Evolutionary conservation across 1,140 invertebrate genomes (phyloP).

Genomic region (Babylonia areolata): DNA sequence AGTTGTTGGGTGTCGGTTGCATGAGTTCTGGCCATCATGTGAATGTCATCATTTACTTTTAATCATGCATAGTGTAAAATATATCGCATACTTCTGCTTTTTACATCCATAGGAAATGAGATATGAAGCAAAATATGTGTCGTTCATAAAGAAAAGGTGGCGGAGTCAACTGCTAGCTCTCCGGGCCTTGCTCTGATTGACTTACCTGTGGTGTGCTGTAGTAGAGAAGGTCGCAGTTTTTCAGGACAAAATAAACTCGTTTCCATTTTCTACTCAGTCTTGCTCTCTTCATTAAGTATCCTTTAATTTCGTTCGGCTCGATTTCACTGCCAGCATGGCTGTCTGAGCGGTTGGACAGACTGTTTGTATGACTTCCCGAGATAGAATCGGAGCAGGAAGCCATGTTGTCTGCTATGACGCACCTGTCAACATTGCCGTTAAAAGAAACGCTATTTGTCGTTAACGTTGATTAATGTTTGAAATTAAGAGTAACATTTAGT

Average conservation of each 20-base stretch:
- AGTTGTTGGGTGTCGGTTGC: too few relatives aligned
- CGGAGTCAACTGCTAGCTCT: too few relatives aligned
- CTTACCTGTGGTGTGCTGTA: constrained; percentile 68
- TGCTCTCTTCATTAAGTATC: constrained; percentile 70
- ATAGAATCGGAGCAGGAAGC: constrained; percentile 63
- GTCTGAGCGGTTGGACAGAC: constrained; percentile 63
- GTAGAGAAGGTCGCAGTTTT: constrained; percentile 71
- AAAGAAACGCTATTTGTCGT: constrained; percentile 49
- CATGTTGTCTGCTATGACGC: constrained; percentile 53
- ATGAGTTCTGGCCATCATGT: too few relatives aligned
- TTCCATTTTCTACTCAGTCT: constrained; percentile 62
- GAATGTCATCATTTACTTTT: too few relatives aligned
- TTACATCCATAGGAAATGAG: too few relatives aligned
- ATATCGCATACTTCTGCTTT: too few relatives aligned
- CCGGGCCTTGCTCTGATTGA: too few relatives aligned
- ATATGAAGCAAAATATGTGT: too few relatives aligned
- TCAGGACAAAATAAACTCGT: constrained; percentile 68
- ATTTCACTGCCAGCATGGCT: constrained; percentile 62
- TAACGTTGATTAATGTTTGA: constrained; percentile 6
- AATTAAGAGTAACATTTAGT: too few relatives aligned
- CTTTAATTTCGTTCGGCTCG: constrained; percentile 64
- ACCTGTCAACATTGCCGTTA: constrained; percentile 49
- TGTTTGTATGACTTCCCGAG: constrained; percentile 67
- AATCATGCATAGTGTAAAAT: too few relatives aligned
- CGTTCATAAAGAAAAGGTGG: too few relatives aligned